Conservation (phyloP, 2,113 vertebrate species). For the Nyctereutes procyonoides region DNA sequence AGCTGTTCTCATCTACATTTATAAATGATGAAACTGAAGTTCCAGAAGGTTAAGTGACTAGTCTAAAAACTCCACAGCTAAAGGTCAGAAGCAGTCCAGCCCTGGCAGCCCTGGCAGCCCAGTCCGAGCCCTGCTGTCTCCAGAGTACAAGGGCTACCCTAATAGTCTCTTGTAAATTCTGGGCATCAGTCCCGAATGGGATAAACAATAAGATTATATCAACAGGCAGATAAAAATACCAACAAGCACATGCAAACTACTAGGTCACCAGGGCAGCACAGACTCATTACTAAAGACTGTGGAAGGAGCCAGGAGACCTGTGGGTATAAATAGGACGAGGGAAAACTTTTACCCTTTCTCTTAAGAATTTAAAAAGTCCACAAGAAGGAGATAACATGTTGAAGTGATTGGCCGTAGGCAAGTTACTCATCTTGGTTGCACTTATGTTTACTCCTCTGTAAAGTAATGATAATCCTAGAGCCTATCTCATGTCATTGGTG, state of each 20-base stretch:
- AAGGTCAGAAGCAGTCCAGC: neutral
- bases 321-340: neutral
- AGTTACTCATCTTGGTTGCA: neutral
- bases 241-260: neutral
- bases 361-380: neutral
- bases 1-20: neutral
- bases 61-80: neutral
- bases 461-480: neutral
- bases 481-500: neutral
- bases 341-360: neutral
- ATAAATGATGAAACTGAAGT: neutral
- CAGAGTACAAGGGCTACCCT: neutral
- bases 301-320: neutral
- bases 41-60: neutral
- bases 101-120: neutral
- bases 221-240: neutral
- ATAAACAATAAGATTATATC: neutral
- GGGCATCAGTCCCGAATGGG: neutral
- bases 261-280: neutral
- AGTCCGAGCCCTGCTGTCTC: neutral
- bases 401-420: neutral
- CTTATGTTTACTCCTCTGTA: neutral
- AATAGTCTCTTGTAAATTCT: neutral
- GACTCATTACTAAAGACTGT: neutral
- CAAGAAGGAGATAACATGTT: neutral